Conservation (phyloP, 2,888 invertebrate species). For the Ethmia dodecea region DNA sequence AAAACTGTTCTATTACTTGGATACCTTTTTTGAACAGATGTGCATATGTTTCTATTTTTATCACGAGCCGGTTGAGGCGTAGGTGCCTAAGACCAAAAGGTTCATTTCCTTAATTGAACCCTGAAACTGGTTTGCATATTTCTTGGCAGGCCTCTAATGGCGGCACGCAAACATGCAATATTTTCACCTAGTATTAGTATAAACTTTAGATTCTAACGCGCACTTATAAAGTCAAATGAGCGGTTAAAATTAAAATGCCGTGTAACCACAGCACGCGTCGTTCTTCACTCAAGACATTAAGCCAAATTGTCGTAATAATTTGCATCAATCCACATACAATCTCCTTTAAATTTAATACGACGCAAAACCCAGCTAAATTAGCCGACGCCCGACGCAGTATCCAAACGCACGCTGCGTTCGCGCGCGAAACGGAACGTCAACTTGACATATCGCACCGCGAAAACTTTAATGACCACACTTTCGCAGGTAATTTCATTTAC, state of each 20-base stretch:
- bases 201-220: neutral
- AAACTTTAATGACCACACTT: conserved; percentile 47
- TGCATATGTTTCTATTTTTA: too few relatives aligned
- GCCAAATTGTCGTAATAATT: conserved; percentile 45
- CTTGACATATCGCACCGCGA: conserved; percentile 52
- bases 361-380: conserved; percentile 20
- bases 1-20: too few relatives aligned
- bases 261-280: conserved; percentile 3
- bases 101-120: too few relatives aligned
- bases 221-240: neutral
- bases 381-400: conserved; percentile 2
- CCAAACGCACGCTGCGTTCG: conserved; percentile 20
- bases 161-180: conserved; percentile 8
- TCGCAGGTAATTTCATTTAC: conserved; percentile 38
- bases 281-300: conserved; percentile 28
- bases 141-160: too few relatives aligned
- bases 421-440: conserved; percentile 42
- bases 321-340: conserved; percentile 43
- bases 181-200: conserved; percentile 1
- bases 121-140: too few relatives aligned
- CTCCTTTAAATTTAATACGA: conserved; percentile 34
- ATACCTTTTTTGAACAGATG: too few relatives aligned
- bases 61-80: too few relatives aligned
- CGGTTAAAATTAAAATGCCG: too few relatives aligned
- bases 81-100: too few relatives aligned